Evolutionary conservation across 2,113 vertebrate species (phyloP).

Genomic region (Ophthalmolycus amberensis): DNA sequence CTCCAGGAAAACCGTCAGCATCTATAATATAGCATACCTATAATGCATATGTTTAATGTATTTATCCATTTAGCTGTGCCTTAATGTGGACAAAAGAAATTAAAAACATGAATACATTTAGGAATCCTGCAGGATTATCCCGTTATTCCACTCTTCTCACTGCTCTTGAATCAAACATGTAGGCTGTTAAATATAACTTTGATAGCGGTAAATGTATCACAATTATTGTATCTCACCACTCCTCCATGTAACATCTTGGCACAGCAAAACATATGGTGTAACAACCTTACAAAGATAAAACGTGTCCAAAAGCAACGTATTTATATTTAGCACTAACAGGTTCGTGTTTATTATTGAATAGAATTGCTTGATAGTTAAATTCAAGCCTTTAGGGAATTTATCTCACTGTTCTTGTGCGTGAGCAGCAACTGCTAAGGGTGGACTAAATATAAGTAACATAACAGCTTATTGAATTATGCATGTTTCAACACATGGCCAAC

Average conservation of each 20-base stretch:
- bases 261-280: neutral
- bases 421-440: slow-evolving; percentile 7
- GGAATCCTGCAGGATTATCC: neutral
- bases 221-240: neutral
- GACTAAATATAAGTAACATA: slow-evolving; percentile 22
- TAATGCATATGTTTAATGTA: neutral
- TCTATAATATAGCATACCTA: neutral
- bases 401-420: slow-evolving; percentile 8
- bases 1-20: neutral
- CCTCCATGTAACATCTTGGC: no score
- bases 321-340: slow-evolving; percentile 10
- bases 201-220: neutral
- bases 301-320: slow-evolving; percentile 22
- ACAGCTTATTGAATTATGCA: slow-evolving; percentile 23
- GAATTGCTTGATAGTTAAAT: slow-evolving; percentile 13
- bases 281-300: slow-evolving; percentile 11
- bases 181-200: neutral
- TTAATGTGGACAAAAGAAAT: neutral
- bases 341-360: slow-evolving; percentile 7
- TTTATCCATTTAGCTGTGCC: neutral
- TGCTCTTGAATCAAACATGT: neutral
- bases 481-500: slow-evolving; percentile 15
- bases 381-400: slow-evolving; percentile 14
- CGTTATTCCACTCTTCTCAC: neutral
- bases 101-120: neutral